These are phyloP conservation scores for Solenopsis fugax DNA, from an alignment of 1,140 invertebrate genomes.

Conservation along the genomic window DNA sequence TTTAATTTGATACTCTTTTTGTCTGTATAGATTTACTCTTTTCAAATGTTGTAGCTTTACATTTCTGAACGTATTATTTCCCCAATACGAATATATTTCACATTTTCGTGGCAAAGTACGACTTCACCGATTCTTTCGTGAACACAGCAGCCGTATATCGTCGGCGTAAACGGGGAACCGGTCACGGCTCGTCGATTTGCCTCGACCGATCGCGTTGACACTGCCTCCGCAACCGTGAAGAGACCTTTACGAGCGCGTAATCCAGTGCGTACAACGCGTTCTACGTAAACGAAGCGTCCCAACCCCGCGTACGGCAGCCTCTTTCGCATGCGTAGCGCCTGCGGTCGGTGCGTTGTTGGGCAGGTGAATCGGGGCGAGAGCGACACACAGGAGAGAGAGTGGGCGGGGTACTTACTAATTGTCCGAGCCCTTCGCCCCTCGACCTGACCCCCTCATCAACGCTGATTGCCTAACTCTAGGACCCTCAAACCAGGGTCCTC, in stretches of 20 bases:
- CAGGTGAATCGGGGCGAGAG: conserved; percentile 68
- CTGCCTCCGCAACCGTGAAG: conserved; percentile 60
- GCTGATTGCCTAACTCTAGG: conserved; percentile 87
- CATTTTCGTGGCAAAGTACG: not conserved
- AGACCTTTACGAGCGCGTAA: conserved; percentile 73
- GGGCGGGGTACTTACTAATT: conserved; percentile 84
- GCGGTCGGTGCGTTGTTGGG: conserved; percentile 73
- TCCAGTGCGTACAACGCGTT: conserved; percentile 62
- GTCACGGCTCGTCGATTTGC: conserved; percentile 2
- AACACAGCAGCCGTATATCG: not conserved
- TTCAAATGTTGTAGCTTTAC: not conserved
- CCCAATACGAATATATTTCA: not conserved
- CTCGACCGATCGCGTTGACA: conserved; percentile 47
- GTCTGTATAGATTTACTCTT: not conserved
- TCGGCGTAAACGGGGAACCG: not conserved
- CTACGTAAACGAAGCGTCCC: conserved; percentile 61
- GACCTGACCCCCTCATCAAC: conserved; percentile 83
- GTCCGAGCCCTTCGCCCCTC: conserved; percentile 82
- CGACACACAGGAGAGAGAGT: conserved; percentile 66
- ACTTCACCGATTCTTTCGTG: not conserved
- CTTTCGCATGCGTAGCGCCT: conserved; percentile 74
- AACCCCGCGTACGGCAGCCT: not conserved
- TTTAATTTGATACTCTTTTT: no score
- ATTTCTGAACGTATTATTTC: not conserved
- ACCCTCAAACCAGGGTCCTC: conserved; percentile 80